Evolutionary conservation across 2,888 invertebrate genomes (phyloP), one percentile per base, ranked within the genome.

Genomic region (Sarcophaga subvicina): DNA sequence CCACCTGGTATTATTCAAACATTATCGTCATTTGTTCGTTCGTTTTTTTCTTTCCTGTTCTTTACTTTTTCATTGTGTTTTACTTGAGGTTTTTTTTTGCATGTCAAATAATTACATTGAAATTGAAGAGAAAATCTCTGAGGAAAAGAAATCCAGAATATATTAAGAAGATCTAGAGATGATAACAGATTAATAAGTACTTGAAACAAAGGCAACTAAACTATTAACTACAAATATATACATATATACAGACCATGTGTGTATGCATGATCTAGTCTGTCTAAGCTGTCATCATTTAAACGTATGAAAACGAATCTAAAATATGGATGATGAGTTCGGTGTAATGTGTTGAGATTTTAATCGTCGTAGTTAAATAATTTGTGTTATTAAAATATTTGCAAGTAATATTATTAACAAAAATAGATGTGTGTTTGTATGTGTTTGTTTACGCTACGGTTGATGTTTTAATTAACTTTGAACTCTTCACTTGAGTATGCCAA

Each of bases 111-210:
- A 81, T 87, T 84, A 79, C 81, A 22, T 73, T 83, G 49, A 49
- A 83, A 83, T 77, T 73, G 54, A 20, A 17, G 67, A 27, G 54
- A 54, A 54, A 54, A 54, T 54, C 17, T 14, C 54, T 2, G 54
- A 2, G 8, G n/a, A 11, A 67, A 85, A 54, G 25, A 71, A 62
- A 17, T 59, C 12, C 14, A 25, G 20, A 17, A 67, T 47, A 20
- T 47, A 71, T 37, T n/a, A 25, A 62, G 45, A 60, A 47, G 14
- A 54, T 63, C 37, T 54, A 63, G 22, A 83, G 76, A 84, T 84
- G 63, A 82, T 79, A 75, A 12, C 63, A 87, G 84, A 87, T 82
- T 82, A 72, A 87, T 10, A 37, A 81, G 80, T 67, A 69, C 80
- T 37, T 37, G 8, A 37, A 37, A 37, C 37, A 37, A 37, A 37